Base-by-base conservation (phyloP, 2,113 vertebrate species). In the Odobenus rosmarus region DNA sequence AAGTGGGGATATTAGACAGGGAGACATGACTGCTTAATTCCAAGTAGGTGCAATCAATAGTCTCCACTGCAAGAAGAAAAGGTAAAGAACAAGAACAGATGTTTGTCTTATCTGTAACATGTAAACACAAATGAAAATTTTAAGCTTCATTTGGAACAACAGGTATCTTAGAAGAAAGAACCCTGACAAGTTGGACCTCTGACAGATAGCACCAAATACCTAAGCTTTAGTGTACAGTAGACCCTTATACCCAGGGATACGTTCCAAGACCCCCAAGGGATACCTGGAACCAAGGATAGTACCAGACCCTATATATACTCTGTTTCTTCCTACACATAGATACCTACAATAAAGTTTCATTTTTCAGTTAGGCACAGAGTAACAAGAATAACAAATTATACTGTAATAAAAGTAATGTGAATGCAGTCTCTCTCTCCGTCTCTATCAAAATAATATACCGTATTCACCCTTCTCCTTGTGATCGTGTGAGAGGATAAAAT, bases 71-170 rank as follows among this genome's bases (percentile, higher is more conserved):
- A 84, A 61, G 28, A 91, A 62, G 26, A 74, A 93, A 97, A 90
- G 13, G 39, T n/a, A 6, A 90, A 90, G 31, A 83, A 24, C 13
- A 67, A 74, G 55, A 71, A 88, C 7, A 49, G n/a, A 82, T 46
- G 61, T 89, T 46, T 82, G 39, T 82, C 76, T 90, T 46, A 74
- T 5, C n/a, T 71, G 23, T 83, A 90, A 23, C 39, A 74, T 4
- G 24, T 51, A 55, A 92, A 96, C 96, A 49, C 23, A 92, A 89
- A 92, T 64, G 46, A 79, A 93, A 67, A 90, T 64, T 86, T 61
- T 16, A 8, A 62, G 28, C 72, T 15, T 42, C 76, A 28, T 89
- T 86, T 88, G 36, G 39, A 90, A 81, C 55, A 85, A 57, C 4
- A 81, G 18, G 1, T 77, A 77, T 77, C 77, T 95, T 87, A 74